Conservation (phyloP, 53 echinoderm and acorn worm genomes). For the Luidia sarsii region DNA sequence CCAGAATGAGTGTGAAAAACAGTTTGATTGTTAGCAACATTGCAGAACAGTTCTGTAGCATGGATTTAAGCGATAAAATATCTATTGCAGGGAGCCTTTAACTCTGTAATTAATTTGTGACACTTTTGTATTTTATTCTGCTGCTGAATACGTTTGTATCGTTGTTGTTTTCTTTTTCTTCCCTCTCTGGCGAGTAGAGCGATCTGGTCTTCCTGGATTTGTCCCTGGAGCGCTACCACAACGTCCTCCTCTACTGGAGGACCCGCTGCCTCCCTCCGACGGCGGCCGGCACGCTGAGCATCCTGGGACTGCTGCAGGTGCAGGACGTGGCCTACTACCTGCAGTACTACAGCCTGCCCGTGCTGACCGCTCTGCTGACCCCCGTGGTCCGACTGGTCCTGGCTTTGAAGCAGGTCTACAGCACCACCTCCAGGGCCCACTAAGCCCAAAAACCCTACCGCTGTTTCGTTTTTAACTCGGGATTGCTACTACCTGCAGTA, state of each 20-base stretch:
- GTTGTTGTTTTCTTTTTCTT: background rate
- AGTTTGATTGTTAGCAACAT: too few relatives aligned
- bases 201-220: constrained; percentile 68
- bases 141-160: background rate
- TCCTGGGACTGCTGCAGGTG: constrained; percentile 72
- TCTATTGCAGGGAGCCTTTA: too few relatives aligned
- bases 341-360: constrained; percentile 79
- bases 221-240: constrained; percentile 63
- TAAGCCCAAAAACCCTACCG: too few relatives aligned
- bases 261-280: constrained; percentile 79
- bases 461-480: too few relatives aligned
- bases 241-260: constrained; percentile 69
- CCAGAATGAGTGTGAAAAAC: too few relatives aligned
- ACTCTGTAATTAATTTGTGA: too few relatives aligned
- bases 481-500: constrained; percentile 80
- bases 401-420: constrained; percentile 71
- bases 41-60: too few relatives aligned
- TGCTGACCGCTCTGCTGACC: constrained; percentile 75
- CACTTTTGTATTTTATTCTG: background rate
- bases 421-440: constrained; percentile 7
- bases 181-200: constrained; percentile 34
- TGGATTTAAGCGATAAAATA: too few relatives aligned
- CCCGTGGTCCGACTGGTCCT: constrained; percentile 71
- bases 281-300: constrained; percentile 63
- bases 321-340: constrained; percentile 75